phyloP scores from a whole-genome alignment of 2,113 vertebrate species.

The Merops nubicus region DNA sequence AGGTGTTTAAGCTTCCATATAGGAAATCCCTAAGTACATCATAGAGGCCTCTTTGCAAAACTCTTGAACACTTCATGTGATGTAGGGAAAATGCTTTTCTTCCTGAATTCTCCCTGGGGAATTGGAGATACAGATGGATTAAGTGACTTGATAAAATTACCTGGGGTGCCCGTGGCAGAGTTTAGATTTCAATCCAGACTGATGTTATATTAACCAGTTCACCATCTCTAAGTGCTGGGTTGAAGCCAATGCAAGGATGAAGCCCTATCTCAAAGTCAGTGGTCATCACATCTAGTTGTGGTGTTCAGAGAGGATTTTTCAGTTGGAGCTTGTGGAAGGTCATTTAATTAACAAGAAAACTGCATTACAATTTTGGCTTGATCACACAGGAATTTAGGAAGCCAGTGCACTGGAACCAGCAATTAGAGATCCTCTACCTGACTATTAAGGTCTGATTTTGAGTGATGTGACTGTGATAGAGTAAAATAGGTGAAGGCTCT shows the following conservation, averaged over 20 bases:
- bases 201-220: background rate
- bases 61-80: background rate
- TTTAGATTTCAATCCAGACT: background rate
- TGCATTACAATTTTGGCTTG: background rate
- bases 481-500: background rate
- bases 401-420: background rate
- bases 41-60: background rate
- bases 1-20: constrained; percentile 27
- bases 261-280: background rate
- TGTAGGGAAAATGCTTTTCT: constrained; percentile 21
- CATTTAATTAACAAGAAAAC: background rate
- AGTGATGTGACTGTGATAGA: rapidly evolving
- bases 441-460: background rate
- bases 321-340: background rate
- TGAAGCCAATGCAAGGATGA: background rate
- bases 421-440: rapidly evolving
- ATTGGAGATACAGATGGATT: background rate
- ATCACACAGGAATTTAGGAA: background rate
- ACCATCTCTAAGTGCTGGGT: background rate
- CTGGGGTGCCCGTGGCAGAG: background rate
- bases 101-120: background rate
- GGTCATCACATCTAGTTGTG: background rate
- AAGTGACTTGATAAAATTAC: background rate
- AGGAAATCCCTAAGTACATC: constrained; percentile 61
- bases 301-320: background rate